Percentiles rank a stretch among this genome's conserved stretches.
Evolutionary conservation across 1,140 invertebrate genomes (phyloP).

Genomic region (Drosophila burlai): DNA sequence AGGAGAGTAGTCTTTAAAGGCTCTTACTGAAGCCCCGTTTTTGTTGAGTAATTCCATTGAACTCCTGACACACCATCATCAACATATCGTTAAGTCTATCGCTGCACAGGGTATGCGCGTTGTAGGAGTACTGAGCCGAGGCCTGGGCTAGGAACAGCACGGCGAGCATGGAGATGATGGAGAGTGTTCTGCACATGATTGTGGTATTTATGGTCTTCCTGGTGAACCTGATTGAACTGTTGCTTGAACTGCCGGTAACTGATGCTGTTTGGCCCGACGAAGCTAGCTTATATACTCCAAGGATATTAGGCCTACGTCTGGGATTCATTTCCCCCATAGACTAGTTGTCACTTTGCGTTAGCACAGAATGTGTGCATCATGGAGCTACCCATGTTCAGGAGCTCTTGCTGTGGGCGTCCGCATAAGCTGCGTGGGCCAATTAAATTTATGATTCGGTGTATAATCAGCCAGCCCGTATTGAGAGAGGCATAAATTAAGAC

Average conservation of each 20-base stretch:
- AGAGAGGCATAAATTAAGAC: background rate
- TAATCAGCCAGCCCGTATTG: background rate
- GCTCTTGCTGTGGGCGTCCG: background rate
- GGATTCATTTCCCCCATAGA: background rate
- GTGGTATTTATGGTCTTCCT: background rate
- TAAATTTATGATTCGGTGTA: background rate
- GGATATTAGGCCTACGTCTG: background rate
- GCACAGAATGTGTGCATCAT: constrained; percentile 4
- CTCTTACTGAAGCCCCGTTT: constrained; percentile 5
- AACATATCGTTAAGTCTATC: constrained; percentile 8
- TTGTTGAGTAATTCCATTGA: background rate
- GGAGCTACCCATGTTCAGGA: background rate
- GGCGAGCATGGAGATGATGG: constrained; percentile 6
- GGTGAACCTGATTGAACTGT: background rate
- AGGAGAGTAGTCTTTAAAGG: too few species aligned
- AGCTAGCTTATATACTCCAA: background rate
- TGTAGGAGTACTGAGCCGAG: constrained; percentile 6
- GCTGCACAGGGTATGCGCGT: background rate
- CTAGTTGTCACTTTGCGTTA: constrained; percentile 10
- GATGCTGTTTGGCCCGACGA: background rate
- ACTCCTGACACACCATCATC: constrained; percentile 5
- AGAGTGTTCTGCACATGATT: constrained; percentile 2
- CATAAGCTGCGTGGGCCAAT: constrained; percentile 13
- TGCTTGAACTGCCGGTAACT: constrained; percentile 5
- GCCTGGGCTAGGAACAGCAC: constrained; percentile 4